These are phyloP conservation scores for Campoletis sonorensis DNA, from an alignment of 1,140 invertebrate genomes.

Conservation along the genomic window DNA sequence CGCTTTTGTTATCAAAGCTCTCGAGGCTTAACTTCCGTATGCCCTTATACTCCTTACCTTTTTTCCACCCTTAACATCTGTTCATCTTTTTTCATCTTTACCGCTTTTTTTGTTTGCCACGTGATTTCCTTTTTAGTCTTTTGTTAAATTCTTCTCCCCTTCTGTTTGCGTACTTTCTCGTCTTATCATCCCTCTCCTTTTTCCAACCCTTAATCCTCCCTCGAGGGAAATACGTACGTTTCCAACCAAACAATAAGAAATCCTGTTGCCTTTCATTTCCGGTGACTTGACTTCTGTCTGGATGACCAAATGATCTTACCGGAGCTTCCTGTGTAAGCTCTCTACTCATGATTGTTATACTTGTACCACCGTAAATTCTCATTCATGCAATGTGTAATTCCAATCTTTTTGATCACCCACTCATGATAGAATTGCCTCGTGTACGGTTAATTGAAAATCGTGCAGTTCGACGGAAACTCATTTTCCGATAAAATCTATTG, in stretches of 20 bases:
- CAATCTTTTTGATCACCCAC: not conserved
- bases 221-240: slow-evolving; percentile 14
- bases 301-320: not conserved
- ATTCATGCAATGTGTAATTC: not conserved
- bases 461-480: not conserved
- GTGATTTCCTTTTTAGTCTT: not conserved
- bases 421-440: slow-evolving; percentile 6
- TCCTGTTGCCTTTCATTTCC: slow-evolving; percentile 6
- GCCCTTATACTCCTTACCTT: not conserved
- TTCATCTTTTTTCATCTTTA: not conserved
- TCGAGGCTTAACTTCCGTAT: not conserved
- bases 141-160: not conserved
- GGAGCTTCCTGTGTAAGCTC: not conserved
- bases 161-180: not conserved
- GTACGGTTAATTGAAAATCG: slow-evolving; percentile 43
- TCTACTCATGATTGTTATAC: not conserved
- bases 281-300: slow-evolving; percentile 15
- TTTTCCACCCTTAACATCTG: not conserved
- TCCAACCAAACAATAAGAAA: not conserved
- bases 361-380: not conserved
- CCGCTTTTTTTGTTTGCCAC: not conserved
- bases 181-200: slow-evolving; percentile 2
- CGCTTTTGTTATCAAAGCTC: not conserved
- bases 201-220: slow-evolving; percentile 11
- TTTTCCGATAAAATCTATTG: no score